These are phyloP conservation scores for Aplysina aerophoba DNA, from an alignment of 37 sponge, comb jelly and placozoan genomes.

Conservation along the genomic window DNA sequence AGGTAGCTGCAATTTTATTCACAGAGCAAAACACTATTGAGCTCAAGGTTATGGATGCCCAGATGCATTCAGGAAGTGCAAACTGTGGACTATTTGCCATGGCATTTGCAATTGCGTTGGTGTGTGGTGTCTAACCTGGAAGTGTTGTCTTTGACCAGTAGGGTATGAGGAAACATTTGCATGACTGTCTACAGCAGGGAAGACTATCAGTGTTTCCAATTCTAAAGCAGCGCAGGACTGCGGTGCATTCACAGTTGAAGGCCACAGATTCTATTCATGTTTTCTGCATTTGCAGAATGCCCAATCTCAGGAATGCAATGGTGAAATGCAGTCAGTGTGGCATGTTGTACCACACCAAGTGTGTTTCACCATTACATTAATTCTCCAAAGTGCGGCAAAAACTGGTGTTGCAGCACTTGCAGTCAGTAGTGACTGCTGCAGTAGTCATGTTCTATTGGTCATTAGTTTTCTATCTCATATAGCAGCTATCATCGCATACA, in stretches of 20 bases:
- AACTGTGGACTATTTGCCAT: too few species aligned
- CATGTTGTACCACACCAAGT: too few species aligned
- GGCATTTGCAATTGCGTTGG: too few species aligned
- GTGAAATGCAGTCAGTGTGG: constrained; percentile 7
- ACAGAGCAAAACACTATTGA: background rate
- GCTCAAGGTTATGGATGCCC: background rate
- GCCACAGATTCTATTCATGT: constrained; percentile 2
- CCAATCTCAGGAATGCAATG: background rate
- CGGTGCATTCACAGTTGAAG: background rate
- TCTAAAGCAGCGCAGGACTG: background rate
- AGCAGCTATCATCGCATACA: too few species aligned
- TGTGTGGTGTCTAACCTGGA: too few species aligned
- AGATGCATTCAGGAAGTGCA: background rate
- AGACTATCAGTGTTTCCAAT: background rate
- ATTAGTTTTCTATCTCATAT: too few species aligned
- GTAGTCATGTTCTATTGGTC: too few species aligned
- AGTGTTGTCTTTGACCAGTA: too few species aligned
- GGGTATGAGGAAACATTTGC: background rate
- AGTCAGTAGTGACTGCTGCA: too few species aligned
- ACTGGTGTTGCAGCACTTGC: background rate
- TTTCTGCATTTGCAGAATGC: constrained; percentile 11
- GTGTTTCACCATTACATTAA: background rate
- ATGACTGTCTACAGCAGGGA: constrained; percentile 4
- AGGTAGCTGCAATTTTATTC: background rate
- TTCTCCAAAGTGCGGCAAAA: background rate